phyloP scores from a whole-genome alignment of 1,140 invertebrate genomes.

The Trypoxylus dichotomus region DNA sequence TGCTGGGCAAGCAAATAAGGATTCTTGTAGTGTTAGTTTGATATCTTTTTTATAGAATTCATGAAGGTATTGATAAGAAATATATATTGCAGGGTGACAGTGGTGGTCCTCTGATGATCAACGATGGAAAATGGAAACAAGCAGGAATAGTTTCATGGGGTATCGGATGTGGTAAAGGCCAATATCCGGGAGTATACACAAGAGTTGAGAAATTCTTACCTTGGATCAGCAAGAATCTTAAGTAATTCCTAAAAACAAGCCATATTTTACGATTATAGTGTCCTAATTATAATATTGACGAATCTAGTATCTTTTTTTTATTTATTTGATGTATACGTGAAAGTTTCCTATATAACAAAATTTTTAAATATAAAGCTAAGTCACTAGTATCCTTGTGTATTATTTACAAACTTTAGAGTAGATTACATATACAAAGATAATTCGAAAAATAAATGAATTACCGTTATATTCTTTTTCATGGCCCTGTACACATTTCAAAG shows the following conservation, averaged over 20 bases:
- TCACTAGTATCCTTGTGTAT: background rate
- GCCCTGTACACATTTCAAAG: too few relatives aligned
- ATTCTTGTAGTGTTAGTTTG: constrained; percentile 83
- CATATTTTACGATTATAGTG: background rate
- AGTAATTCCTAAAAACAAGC: constrained; percentile 47
- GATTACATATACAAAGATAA: too few relatives aligned
- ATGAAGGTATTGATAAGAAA: background rate
- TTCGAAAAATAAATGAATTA: too few relatives aligned
- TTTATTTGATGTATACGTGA: constrained; percentile 5
- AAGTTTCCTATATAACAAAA: constrained; percentile 9
- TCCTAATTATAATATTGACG: background rate
- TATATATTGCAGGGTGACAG: constrained; percentile 77
- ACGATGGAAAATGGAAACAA: constrained; percentile 76
- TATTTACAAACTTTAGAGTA: background rate
- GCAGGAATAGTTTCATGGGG: constrained; percentile 93
- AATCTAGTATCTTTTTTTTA: background rate
- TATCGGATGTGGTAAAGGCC: constrained; percentile 87
- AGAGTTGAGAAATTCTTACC: constrained; percentile 74
- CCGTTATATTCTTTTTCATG: too few relatives aligned
- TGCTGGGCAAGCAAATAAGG: constrained; percentile 77
- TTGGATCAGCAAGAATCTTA: constrained; percentile 77
- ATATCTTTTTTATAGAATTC: constrained; percentile 23
- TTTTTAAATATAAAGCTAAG: constrained; percentile 13
- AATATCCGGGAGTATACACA: constrained; percentile 87
- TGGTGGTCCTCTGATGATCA: constrained; percentile 85